A percentile compares a stretch with the other conserved stretches of the same genome.
These are phyloP conservation scores for Mus spretus DNA, from an alignment of 2,797 vertebrate species.

Conservation along the genomic window DNA sequence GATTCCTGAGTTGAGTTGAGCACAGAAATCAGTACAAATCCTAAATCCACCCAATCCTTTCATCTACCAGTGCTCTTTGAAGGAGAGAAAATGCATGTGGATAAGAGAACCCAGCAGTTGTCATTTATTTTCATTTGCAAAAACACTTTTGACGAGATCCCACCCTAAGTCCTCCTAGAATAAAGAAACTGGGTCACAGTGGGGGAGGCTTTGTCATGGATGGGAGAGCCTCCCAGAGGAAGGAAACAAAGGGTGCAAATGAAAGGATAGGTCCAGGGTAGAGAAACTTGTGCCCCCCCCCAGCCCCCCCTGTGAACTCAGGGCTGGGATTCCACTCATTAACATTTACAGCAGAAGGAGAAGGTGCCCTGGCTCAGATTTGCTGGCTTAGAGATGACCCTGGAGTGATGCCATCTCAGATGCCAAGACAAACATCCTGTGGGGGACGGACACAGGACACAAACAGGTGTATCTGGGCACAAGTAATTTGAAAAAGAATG, in stretches of 20 bases:
- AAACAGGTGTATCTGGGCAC: not conserved
- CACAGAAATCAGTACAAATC: conserved; percentile 62
- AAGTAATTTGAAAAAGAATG: conserved; percentile 11
- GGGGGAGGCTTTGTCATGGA: conserved; percentile 71
- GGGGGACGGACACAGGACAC: not conserved
- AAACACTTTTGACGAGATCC: conserved; percentile 70
- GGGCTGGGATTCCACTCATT: conserved; percentile 44
- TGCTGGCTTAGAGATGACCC: not conserved
- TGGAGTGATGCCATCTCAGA: not conserved
- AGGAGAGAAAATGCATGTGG: conserved; percentile 68
- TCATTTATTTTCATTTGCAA: conserved; percentile 78
- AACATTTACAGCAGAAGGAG: conserved; percentile 5
- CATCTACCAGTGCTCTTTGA: conserved; percentile 77
- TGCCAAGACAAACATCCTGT: not conserved
- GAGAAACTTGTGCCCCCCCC: not conserved
- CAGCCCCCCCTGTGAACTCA: not conserved
- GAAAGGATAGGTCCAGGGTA: not conserved
- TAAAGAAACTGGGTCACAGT: conserved; percentile 71
- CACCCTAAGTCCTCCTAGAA: conserved; percentile 70
- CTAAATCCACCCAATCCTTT: conserved; percentile 69
- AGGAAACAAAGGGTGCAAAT: conserved; percentile 39
- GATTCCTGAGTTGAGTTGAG: conserved; percentile 35
- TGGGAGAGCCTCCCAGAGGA: conserved; percentile 34
- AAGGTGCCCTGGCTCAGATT: not conserved
- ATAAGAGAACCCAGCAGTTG: conserved; percentile 64